Base-by-base conservation (phyloP, 2,888 invertebrate species). In the Philonicus albiceps region DNA sequence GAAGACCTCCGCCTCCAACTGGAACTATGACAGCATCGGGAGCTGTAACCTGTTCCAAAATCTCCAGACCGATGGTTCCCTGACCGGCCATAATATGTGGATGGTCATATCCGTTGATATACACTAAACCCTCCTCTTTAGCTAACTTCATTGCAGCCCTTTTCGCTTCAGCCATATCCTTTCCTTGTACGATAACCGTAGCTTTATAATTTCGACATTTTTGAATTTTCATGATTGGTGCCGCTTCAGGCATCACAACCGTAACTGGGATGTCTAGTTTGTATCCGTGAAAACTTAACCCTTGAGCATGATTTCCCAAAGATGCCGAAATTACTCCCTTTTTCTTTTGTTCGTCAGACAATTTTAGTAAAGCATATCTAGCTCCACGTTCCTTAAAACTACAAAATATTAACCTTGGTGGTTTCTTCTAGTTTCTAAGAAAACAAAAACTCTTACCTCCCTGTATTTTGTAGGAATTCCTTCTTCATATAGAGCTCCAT, bases 381-480 rank as follows among this genome's bases (percentile, higher is more conserved):
- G 98, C 98, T 0, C 98, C 98, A 88, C 98, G 94, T 91, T 99
- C 98, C 92, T 98, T 98, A 91, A 98, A 98, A 92, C 98, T 97
- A 90, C n/a, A 75, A 87, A 3, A 64, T 22, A 85, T 64, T 78
- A 0, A 3, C 7, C 1, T 64, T 11, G 19, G 13, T 53, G 43
- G 31, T 30, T 30, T 49, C n/a, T 22, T 31, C 31, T 81, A 31
- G 83, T 13, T 27, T 78, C 19, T 34, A 74, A 31, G 2, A 2
- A 53, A 5, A 16, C n/a, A 30, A 80, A 53, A n/a, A 86, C 11
- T 87, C 90, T 90, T 92, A 97, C 97, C 97, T 98, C 91, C 98
- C 98, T n/a, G 98, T 99, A 88, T 95, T 95, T 93, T 98, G 98
- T 16, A 98, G 94, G 91, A 97, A 98, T 92, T 99, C 98, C 91